phyloP scores from a whole-genome alignment of 2,113 vertebrate genomes.

The Salvator merianae region DNA sequence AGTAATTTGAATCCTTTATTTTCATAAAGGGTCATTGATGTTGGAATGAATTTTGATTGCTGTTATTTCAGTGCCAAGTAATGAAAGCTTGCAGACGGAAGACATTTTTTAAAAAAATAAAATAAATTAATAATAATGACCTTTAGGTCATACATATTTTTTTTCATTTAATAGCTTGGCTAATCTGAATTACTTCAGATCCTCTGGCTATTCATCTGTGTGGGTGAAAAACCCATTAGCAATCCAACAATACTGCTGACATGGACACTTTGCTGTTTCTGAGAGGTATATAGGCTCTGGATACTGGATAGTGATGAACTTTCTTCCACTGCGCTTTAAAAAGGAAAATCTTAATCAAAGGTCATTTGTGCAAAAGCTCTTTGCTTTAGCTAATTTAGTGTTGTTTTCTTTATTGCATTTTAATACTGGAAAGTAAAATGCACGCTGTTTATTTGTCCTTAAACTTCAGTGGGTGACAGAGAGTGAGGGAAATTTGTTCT shows the following conservation, averaged over 20 bases:
- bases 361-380: not conserved
- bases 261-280: not conserved
- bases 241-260: not conserved
- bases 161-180: constrained; percentile 36
- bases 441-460: not conserved
- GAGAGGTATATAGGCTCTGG: not conserved
- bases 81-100: not conserved
- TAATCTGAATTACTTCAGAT: constrained; percentile 36
- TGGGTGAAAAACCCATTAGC: not conserved
- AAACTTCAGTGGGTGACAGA: accelerated
- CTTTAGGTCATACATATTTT: constrained; percentile 44
- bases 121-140: constrained; percentile 45
- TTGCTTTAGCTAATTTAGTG: not conserved
- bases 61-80: not conserved
- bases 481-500: constrained; percentile 4
- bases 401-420: not conserved
- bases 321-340: not conserved
- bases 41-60: constrained; percentile 16
- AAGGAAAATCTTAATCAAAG: not conserved
- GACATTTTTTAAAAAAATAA: constrained; percentile 33
- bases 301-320: too few species aligned
- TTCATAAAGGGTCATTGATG: not conserved
- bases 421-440: not conserved
- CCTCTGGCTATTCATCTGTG: constrained; percentile 13
- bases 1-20: not conserved